These are phyloP conservation scores for Pangasius sanitwongsei DNA, from an alignment of 2,797 vertebrate genomes.

Conservation along the genomic window DNA sequence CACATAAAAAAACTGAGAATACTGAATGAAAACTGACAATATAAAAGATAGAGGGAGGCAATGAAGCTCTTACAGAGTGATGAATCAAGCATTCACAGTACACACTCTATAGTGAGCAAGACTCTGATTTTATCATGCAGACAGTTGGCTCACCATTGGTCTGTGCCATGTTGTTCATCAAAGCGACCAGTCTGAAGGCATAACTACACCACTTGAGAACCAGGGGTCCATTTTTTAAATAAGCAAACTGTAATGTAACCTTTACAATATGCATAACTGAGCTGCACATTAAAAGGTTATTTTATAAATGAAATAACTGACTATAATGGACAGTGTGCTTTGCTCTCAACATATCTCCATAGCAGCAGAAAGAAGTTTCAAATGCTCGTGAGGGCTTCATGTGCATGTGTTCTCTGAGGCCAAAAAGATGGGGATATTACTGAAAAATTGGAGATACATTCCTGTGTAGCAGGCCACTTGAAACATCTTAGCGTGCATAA, in stretches of 20 bases:
- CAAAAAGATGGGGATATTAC: neutral
- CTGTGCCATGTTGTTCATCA: neutral
- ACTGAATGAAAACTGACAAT: neutral
- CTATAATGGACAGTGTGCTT: constrained; percentile 58
- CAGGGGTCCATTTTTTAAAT: neutral
- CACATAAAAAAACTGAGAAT: neutral
- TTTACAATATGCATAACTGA: constrained; percentile 67
- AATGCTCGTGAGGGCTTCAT: neutral
- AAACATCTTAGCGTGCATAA: neutral
- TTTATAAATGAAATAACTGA: constrained; percentile 65
- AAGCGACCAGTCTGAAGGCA: neutral
- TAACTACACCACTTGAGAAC: neutral
- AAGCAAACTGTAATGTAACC: constrained; percentile 47
- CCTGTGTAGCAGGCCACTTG: neutral
- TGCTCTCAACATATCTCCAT: constrained; percentile 22
- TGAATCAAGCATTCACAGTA: neutral
- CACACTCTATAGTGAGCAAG: neutral
- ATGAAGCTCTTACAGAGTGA: neutral
- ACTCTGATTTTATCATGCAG: too few species aligned
- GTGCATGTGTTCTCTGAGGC: neutral
- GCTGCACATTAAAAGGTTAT: constrained; percentile 57
- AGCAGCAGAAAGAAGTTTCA: constrained; percentile 24
- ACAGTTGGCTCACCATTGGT: neutral
- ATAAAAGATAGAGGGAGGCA: neutral
- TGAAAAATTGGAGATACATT: neutral